Conservation (phyloP, 2,797 vertebrate genomes). For the Naso thynnoides region DNA sequence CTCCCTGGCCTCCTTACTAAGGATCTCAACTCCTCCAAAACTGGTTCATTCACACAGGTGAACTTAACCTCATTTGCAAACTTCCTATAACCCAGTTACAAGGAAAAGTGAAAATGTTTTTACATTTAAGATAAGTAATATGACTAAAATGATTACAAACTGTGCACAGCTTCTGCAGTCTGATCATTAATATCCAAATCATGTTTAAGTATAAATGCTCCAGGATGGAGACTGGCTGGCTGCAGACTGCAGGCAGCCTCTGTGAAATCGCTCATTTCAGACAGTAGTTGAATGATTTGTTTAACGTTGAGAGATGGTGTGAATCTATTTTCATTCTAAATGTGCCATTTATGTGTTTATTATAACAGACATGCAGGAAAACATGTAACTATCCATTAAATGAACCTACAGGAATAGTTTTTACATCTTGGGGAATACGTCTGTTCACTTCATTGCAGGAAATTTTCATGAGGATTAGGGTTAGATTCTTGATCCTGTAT, state of each 20-base stretch:
- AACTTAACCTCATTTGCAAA: conserved; percentile 65
- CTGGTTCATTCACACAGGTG: conserved; percentile 63
- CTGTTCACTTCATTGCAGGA: too few relatives aligned
- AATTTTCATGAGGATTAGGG: too few relatives aligned
- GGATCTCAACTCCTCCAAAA: conserved; percentile 53
- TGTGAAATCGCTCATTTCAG: background rate
- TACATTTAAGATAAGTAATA: background rate
- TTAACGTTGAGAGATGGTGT: conserved; percentile 14
- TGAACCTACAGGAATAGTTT: conserved; percentile 1
- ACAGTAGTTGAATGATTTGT: conserved; percentile 8
- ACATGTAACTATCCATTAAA: conserved; percentile 9
- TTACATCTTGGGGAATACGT: conserved; percentile 6
- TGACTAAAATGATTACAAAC: background rate
- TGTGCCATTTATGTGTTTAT: background rate
- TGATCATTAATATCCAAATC: conserved; percentile 14
- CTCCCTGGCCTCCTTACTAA: conserved; percentile 54
- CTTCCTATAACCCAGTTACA: conserved; percentile 50
- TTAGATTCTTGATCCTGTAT: too few relatives aligned
- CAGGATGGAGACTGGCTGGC: background rate
- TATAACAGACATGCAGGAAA: conserved; percentile 7
- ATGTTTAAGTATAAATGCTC: background rate
- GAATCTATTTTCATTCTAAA: background rate
- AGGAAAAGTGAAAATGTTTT: background rate
- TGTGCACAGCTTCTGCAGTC: background rate
- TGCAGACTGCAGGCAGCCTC: background rate